A percentile compares a stretch with the other conserved stretches of the same genome.
phyloP scores from a whole-genome alignment of 2,888 invertebrate genomes.

The Seladonia tumulorum region DNA sequence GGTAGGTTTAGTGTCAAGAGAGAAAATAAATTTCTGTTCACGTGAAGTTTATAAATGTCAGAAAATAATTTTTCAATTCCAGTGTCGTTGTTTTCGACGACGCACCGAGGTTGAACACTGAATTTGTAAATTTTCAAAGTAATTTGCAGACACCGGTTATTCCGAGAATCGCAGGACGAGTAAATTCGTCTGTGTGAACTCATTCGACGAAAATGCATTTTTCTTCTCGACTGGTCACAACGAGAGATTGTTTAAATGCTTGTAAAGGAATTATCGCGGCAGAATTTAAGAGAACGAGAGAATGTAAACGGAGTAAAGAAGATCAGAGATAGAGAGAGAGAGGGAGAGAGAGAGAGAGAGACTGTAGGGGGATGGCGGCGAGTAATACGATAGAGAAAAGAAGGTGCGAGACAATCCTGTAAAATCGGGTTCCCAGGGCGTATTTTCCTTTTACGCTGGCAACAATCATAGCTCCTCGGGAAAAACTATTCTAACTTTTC shows the following conservation, averaged over 20 bases:
- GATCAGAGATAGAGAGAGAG: too few species aligned
- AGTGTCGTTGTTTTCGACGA: too few species aligned
- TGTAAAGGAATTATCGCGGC: background rate
- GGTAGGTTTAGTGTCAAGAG: too few species aligned
- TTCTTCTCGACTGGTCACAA: background rate
- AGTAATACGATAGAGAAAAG: conserved; percentile 1
- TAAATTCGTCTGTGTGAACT: background rate
- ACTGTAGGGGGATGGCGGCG: background rate
- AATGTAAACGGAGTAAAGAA: background rate
- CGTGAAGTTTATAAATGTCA: too few species aligned
- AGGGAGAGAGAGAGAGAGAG: background rate
- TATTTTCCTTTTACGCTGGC: background rate
- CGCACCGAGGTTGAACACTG: too few species aligned
- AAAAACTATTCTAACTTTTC: conserved; percentile 50
- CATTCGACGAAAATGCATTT: background rate
- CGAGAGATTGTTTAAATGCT: background rate
- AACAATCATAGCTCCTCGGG: conserved; percentile 21
- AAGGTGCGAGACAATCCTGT: conserved; percentile 16
- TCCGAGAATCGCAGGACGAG: background rate
- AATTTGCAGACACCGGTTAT: too few species aligned
- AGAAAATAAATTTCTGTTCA: too few species aligned
- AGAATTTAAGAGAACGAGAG: background rate
- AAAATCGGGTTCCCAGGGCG: conserved; percentile 20
- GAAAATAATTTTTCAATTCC: too few species aligned
- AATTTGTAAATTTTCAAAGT: too few species aligned